Conservation (phyloP, 2,797 vertebrate genomes). For the Psittacula derbiana region DNA sequence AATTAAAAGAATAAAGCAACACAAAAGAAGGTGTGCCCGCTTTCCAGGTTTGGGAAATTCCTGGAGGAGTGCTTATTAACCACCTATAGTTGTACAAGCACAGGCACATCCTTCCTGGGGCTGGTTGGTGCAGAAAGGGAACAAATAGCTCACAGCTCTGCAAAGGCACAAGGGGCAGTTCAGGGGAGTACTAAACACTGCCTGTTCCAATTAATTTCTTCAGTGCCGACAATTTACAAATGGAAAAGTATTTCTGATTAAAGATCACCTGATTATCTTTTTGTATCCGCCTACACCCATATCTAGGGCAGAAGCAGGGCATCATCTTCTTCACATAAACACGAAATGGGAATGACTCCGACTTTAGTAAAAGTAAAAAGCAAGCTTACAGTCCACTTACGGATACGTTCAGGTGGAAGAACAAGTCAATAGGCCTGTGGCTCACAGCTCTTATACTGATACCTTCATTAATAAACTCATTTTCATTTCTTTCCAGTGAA, state of each 20-base stretch:
- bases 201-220: background rate
- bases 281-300: fast-evolving
- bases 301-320: background rate
- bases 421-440: background rate
- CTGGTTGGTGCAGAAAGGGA: background rate
- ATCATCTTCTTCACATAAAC: background rate
- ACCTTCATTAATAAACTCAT: conserved; percentile 28
- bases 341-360: background rate
- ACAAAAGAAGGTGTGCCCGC: background rate
- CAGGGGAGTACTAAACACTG: background rate
- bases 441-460: background rate
- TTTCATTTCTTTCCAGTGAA: conserved; percentile 36
- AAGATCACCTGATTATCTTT: background rate
- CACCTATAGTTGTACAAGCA: background rate
- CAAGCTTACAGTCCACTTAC: background rate
- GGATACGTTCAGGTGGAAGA: background rate
- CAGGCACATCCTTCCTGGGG: background rate
- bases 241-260: background rate
- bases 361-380: fast-evolving
- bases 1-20: background rate
- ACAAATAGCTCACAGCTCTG: background rate
- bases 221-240: background rate
- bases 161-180: background rate
- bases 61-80: background rate
- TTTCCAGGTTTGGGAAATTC: background rate